Conservation (phyloP, 2,797 vertebrate species). For the Lepilemur ruficaudatus region DNA sequence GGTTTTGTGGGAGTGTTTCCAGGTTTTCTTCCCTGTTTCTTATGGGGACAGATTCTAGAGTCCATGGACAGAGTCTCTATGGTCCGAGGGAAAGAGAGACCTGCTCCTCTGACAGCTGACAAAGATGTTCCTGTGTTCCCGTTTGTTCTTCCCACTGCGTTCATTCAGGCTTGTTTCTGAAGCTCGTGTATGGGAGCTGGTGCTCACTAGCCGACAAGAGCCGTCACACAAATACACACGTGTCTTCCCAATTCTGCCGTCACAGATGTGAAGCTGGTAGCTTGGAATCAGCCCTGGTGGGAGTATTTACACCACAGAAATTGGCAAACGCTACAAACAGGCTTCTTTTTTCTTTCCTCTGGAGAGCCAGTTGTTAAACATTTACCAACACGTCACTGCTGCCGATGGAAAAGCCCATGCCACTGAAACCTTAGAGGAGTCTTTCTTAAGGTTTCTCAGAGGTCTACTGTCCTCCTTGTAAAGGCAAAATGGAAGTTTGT, state of each 20-base stretch:
- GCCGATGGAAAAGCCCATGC: not conserved
- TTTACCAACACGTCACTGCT: not conserved
- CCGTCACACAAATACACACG: not conserved
- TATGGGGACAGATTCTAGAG: not conserved
- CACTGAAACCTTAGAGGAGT: not conserved
- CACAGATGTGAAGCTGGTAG: not conserved
- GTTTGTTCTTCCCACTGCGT: not conserved
- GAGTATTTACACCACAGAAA: conserved; percentile 31
- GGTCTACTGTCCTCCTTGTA: not conserved
- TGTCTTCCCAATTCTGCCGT: not conserved
- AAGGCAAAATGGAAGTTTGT: conserved; percentile 17
- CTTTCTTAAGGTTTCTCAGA: not conserved
- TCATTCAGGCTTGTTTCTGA: not conserved
- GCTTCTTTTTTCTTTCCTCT: too few species aligned
- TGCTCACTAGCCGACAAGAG: not conserved
- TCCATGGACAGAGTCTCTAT: not conserved
- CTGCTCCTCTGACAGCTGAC: not conserved
- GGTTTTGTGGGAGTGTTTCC: not conserved
- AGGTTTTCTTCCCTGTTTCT: not conserved
- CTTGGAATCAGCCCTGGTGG: not conserved
- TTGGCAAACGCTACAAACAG: not conserved
- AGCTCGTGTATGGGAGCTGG: not conserved
- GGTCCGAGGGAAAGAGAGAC: not conserved
- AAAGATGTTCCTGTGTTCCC: too few species aligned
- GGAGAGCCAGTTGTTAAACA: not conserved